Evolutionary conservation across 2,797 vertebrate species (phyloP).

Genomic region (Otolemur crassicaudatus): DNA sequence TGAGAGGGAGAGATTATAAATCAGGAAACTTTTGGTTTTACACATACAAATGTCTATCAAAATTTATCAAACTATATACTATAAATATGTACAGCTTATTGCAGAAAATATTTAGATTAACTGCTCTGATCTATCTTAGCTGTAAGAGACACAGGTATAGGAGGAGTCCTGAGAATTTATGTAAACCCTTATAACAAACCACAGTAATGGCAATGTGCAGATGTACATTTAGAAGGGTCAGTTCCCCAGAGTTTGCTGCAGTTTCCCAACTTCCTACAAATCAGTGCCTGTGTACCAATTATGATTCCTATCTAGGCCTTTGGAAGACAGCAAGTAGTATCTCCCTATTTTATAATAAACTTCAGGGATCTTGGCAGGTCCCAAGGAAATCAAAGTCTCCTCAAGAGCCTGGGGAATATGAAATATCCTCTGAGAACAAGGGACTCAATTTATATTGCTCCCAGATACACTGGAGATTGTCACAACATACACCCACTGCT

Average conservation of each 20-base stretch:
- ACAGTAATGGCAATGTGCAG: not conserved
- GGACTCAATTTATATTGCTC: not conserved
- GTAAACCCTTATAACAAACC: not conserved
- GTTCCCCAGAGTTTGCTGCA: not conserved
- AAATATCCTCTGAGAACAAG: not conserved
- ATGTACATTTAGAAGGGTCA: not conserved
- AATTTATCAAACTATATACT: not conserved
- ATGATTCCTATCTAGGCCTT: not conserved
- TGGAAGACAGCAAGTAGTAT: not conserved
- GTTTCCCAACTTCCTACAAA: not conserved
- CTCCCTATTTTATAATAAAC: not conserved
- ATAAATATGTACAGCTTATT: not conserved
- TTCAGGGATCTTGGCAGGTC: not conserved
- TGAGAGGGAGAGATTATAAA: not conserved
- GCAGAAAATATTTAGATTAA: not conserved
- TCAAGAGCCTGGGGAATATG: not conserved
- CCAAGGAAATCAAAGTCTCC: not conserved
- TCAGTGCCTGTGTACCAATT: not conserved
- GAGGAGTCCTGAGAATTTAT: not conserved
- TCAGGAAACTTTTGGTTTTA: slow-evolving; percentile 11
- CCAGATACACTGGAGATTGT: not conserved
- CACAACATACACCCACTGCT: not conserved
- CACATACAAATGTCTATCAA: not conserved
- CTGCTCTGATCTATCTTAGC: not conserved
- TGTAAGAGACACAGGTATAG: not conserved